Evolutionary conservation across 2,797 vertebrate genomes (phyloP), one percentile per base, ranked within the genome.

Genomic region (Cercopithecus diana): DNA sequence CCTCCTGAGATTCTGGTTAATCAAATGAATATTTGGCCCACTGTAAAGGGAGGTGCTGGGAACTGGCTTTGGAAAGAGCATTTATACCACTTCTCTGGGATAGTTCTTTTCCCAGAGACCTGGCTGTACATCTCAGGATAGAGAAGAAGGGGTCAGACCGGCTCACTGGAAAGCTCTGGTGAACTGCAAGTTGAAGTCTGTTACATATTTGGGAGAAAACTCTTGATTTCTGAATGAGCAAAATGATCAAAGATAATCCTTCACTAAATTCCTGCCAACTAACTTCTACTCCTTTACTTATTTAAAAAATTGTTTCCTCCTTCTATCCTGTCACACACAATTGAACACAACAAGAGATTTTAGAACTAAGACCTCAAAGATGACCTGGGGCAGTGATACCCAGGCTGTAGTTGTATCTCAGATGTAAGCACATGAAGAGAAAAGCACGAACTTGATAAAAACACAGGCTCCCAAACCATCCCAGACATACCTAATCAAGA

Each of bases 21-120:
- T 94, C 87, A 95, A 95, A 93, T 77, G 92, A 95, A 61, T n/a
- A 88, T 95, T 94, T 96, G 90, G 39, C 73, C 41, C 88, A 45
- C 50, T 75, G 36, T 91, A 97, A 75, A 87, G 26, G 26, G 61
- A 96, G 67, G 70, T 91, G 12, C 70, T 92, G 61, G 81, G 48
- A 95, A 96, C 58, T 2, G 43, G 61, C 77, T 83, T 84, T 95
- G 90, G 50, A 73, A 96, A 87, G 67, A 92, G 28, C n/a, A 96
- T 93, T 67, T 55, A 24, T 64, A 36, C 30, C 80, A 43, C 64
- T 96, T 90, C 48, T 97, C 89, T 93, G 75, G 36, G 77, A 50
- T 48, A 83, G 14, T n/a, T 86, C 55, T 96, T 96, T 92, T 84
- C 50, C 61, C 7, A 50, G 96, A 72, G 22, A 72, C 17, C 79